Evolutionary conservation across 2,113 vertebrate genomes (phyloP).

Genomic region (Rynchops niger): DNA sequence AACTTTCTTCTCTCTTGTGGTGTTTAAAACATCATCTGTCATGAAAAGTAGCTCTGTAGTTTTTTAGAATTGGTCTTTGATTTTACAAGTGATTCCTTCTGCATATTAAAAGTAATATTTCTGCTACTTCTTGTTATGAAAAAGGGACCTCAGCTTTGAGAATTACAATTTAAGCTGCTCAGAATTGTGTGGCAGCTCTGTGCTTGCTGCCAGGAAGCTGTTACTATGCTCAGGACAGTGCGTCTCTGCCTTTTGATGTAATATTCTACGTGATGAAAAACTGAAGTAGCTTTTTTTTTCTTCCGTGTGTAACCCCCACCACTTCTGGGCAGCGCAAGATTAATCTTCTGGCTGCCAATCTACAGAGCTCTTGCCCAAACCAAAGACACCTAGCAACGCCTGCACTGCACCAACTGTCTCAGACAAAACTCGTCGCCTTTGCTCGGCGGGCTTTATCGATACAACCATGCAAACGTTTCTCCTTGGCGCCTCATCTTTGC

Average conservation of each 20-base stretch:
- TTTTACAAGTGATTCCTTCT: background rate
- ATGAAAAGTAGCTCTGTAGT: background rate
- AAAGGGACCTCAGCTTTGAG: background rate
- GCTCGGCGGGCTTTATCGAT: background rate
- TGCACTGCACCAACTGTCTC: background rate
- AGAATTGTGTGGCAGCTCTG: constrained; percentile 1
- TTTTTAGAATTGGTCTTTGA: background rate
- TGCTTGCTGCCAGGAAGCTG: constrained; percentile 33
- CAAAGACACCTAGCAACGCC: background rate
- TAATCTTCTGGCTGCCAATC: constrained; percentile 45
- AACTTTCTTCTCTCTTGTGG: background rate
- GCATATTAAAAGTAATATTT: background rate
- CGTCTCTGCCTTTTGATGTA: background rate
- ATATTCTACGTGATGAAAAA: constrained; percentile 57
- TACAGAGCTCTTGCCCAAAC: background rate
- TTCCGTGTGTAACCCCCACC: background rate
- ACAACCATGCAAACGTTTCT: background rate
- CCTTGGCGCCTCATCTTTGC: background rate
- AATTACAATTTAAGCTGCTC: background rate
- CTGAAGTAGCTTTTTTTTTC: constrained; percentile 11
- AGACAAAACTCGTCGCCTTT: background rate
- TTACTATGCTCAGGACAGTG: constrained; percentile 8
- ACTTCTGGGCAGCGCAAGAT: background rate
- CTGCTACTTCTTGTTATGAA: background rate
- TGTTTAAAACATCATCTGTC: background rate